A percentile compares a stretch with the other conserved stretches of the same genome.
Conservation (phyloP, 2,113 vertebrate genomes). For the Rhodinocichla rosea region DNA sequence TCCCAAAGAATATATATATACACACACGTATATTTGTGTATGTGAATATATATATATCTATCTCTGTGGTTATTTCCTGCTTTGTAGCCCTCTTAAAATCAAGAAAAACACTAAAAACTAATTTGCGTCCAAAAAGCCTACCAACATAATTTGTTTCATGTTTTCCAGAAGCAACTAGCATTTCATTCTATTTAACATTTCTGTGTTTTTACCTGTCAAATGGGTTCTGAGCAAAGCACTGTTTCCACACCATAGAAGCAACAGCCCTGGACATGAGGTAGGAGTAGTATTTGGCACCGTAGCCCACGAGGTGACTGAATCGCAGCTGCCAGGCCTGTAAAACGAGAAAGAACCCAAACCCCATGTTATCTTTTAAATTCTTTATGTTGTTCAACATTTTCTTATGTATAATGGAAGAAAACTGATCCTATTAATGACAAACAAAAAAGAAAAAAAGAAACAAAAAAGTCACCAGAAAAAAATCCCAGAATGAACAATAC, state of each 20-base stretch:
- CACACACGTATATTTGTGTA: not conserved
- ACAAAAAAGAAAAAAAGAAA: not conserved
- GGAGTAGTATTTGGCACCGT: constrained; percentile 97
- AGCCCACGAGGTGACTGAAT: constrained; percentile 95
- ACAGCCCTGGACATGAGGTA: constrained; percentile 98
- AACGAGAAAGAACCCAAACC: not conserved
- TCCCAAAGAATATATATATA: not conserved
- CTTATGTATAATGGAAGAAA: not conserved
- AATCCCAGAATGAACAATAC: not conserved
- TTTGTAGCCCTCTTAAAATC: not conserved
- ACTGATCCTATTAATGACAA: not conserved
- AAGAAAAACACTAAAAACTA: not conserved
- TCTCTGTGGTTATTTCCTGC: not conserved
- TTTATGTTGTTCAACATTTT: not conserved
- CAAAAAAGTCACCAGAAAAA: not conserved
- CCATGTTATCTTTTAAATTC: not conserved
- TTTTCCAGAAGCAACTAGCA: not conserved
- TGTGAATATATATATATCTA: not conserved
- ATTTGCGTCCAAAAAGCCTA: not conserved
- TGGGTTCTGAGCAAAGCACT: constrained; percentile 90
- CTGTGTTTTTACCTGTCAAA: constrained; percentile 84
- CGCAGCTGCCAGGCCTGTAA: constrained; percentile 94
- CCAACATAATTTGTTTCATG: not conserved
- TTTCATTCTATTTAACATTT: not conserved
- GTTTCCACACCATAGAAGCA: constrained; percentile 96